These are phyloP conservation scores for Sisyra nigra DNA, from an alignment of 2,888 invertebrate genomes.

Conservation along the genomic window DNA sequence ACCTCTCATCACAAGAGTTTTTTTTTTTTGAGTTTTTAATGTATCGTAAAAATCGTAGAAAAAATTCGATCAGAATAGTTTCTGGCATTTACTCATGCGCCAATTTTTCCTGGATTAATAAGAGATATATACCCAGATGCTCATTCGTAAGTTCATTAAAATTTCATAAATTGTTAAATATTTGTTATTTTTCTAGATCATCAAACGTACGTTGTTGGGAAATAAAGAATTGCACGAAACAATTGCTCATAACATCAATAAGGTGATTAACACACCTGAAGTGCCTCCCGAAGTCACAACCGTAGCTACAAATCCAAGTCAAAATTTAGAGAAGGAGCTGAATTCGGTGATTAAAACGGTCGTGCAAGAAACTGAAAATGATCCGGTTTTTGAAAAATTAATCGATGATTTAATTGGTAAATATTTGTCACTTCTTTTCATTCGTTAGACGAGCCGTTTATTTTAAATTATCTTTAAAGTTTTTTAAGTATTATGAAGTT, in stretches of 20 bases:
- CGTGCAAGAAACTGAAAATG: slow-evolving; percentile 30
- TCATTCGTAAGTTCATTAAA: neutral
- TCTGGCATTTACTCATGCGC: no score
- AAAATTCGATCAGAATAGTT: no score
- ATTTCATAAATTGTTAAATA: neutral
- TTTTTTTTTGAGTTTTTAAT: no score
- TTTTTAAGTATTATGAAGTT: no score
- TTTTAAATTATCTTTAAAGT: no score
- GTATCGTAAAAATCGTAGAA: no score
- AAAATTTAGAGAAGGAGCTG: slow-evolving; percentile 19
- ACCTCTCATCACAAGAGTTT: no score
- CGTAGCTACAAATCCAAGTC: neutral
- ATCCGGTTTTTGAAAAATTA: slow-evolving; percentile 33
- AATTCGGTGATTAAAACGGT: slow-evolving; percentile 31
- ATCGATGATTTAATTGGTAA: slow-evolving; percentile 29
- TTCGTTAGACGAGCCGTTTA: no score
- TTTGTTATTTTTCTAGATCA: slow-evolving; percentile 19
- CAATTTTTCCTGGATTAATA: neutral
- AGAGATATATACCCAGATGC: neutral
- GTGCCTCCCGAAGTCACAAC: neutral
- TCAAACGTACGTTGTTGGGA: slow-evolving; percentile 30
- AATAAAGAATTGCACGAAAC: slow-evolving; percentile 34
- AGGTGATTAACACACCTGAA: slow-evolving; percentile 19
- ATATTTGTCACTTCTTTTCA: no score
- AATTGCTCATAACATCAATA: slow-evolving; percentile 36